A percentile compares a stretch with the other conserved stretches of the same genome.
Conservation (phyloP, 2,113 vertebrate genomes). For the Poeciliopsis prolifica region DNA sequence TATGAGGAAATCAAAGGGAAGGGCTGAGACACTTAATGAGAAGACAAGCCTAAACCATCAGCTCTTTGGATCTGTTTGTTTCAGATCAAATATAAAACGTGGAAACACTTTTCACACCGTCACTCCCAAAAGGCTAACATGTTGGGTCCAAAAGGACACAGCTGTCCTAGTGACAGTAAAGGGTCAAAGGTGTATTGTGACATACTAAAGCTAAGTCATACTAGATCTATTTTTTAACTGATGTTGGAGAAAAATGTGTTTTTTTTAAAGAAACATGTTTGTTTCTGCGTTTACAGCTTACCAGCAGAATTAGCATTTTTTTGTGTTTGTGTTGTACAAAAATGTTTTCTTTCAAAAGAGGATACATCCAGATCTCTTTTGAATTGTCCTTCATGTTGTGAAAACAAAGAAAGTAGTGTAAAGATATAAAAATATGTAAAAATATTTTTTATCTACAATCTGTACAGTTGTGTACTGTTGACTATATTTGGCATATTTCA, state of each 20-base stretch:
- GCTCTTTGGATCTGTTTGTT: conserved; percentile 9
- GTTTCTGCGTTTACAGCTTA: conserved; percentile 33
- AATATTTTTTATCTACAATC: conserved; percentile 57
- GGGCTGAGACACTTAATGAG: conserved; percentile 14
- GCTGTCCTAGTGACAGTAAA: too few species aligned
- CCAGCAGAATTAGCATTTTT: conserved; percentile 34
- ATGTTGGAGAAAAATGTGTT: not conserved
- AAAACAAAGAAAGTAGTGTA: conserved; percentile 57
- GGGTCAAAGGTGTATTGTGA: not conserved
- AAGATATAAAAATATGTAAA: conserved; percentile 72
- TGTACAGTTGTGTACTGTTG: conserved; percentile 77
- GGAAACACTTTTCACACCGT: conserved; percentile 13
- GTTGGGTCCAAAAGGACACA: too few species aligned
- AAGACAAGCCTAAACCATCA: conserved; percentile 51
- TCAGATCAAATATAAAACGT: not conserved
- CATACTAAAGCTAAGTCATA: conserved; percentile 14
- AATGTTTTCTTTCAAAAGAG: conserved; percentile 18
- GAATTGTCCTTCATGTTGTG: conserved; percentile 44
- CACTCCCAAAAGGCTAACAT: too few species aligned
- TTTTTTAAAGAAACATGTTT: conserved; percentile 1
- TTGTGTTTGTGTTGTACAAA: not conserved
- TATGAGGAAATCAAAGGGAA: conserved; percentile 33
- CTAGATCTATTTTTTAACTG: conserved; percentile 11
- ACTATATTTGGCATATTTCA: conserved; percentile 72
- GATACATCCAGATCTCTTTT: conserved; percentile 25